These are phyloP conservation scores for Gambelia wislizenii DNA, from an alignment of 2,797 vertebrate species.

Conservation along the genomic window DNA sequence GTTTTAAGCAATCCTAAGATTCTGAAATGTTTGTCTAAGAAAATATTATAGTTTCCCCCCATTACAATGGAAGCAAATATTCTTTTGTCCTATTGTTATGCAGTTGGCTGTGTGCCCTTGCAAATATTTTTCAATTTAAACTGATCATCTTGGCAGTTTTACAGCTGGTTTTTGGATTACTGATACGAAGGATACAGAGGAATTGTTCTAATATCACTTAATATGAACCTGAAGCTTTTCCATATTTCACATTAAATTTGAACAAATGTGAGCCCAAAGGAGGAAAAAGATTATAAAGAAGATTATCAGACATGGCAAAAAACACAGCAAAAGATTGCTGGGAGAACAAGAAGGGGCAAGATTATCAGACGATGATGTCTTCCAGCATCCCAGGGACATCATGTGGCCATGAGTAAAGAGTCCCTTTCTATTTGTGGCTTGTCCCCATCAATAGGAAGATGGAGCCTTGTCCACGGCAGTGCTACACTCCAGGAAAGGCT, in stretches of 20 bases:
- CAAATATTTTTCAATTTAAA: neutral
- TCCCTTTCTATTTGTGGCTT: too few relatives aligned
- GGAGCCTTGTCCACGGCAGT: too few relatives aligned
- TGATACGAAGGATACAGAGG: neutral
- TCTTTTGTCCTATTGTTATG: neutral
- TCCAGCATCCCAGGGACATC: too few relatives aligned
- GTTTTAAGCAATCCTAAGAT: neutral
- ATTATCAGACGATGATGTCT: too few relatives aligned
- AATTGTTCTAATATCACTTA: slow-evolving; percentile 2
- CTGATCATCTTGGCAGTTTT: neutral
- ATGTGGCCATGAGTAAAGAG: too few relatives aligned
- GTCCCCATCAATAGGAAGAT: too few relatives aligned
- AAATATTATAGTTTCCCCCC: neutral
- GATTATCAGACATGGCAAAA: too few relatives aligned
- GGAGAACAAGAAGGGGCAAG: too few relatives aligned
- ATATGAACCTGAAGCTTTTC: neutral
- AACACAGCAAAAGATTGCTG: too few relatives aligned
- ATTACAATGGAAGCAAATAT: neutral
- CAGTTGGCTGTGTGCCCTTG: neutral
- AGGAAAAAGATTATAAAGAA: neutral
- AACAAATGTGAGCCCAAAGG: slow-evolving; percentile 1
- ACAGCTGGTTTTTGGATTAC: neutral
- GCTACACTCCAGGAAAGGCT: too few relatives aligned
- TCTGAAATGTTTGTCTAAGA: neutral
- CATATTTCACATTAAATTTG: slow-evolving; percentile 29